Base-by-base conservation (phyloP, 2,888 invertebrate genomes). In the Patella caerulea region DNA sequence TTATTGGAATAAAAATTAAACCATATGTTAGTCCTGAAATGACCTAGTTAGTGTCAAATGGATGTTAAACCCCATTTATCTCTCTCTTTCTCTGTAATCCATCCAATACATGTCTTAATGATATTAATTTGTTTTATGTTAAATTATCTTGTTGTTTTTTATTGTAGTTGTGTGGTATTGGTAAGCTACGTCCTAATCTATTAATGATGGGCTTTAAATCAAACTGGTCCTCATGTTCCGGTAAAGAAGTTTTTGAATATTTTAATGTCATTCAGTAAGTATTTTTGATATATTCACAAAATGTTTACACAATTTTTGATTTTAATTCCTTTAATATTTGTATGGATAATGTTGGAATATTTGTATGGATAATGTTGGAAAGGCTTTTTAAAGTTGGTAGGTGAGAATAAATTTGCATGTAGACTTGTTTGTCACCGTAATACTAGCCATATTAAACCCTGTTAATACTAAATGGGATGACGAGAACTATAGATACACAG, bases 251-350 rank as follows among this genome's bases (percentile, higher is more conserved):
- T 74, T 94, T 95, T 74, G 96, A 96, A 90, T 99, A 99, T 92
- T 98, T 99, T 88, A 97, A 97, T 90, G 94, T 97, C 65, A 95
- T 99, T 93, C 98, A 99, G 96, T 99, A 93, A 95, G 97, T 94
- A 45, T 45, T 45, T 45, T 45, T 45, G 7, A 34, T 34, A 34
- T 5, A 34, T 34, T 34, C 34, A 34, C n/a, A n/a, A n/a, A n/a
- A n/a, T n/a, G n/a, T n/a, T n/a, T n/a, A n/a, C n/a, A n/a, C n/a
- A n/a, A n/a, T n/a, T n/a, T n/a, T n/a, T n/a, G n/a, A n/a, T n/a
- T n/a, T n/a, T n/a, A n/a, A n/a, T n/a, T n/a, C n/a, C n/a, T n/a
- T n/a, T n/a, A n/a, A n/a, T n/a, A n/a, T n/a, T n/a, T n/a, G n/a
- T n/a, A n/a, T n/a, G n/a, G n/a, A n/a, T n/a, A n/a, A n/a, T n/a